Evolutionary conservation across 2,113 vertebrate genomes (phyloP), one percentile per base, ranked within the genome.

Genomic region (Capreolus pygargus): DNA sequence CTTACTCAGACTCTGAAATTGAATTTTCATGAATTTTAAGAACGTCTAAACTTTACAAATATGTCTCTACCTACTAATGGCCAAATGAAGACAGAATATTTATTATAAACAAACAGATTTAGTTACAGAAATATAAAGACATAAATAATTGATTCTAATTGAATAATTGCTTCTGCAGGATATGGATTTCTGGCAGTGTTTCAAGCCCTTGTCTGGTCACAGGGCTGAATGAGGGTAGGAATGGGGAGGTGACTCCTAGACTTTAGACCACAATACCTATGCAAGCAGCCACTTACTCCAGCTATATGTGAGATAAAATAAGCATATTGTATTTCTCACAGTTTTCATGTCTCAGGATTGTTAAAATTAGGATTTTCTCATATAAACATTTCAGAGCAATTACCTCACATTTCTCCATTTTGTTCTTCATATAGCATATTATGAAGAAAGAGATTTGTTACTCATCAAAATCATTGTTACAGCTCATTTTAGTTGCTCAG

Each of bases 11-110:
- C 47, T 43, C 25, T 55, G 58, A 97, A 91, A 83, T 89, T 67
- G 86, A 95, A 74, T 74, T 96, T 95, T 88, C 3, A 83, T 86
- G 25, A 96, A 67, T 67, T 57, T 88, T 83, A 79, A 94, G 27
- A 67, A 57, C 7, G 78, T 10, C 45, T 92, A 55, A 52, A 92
- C 84, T 78, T 85, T 95, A 45, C 3, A 85, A 96, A 76, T 30
- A 47, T 30, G 86, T 64, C 33, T 76, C 27, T 91, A 52, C 17
- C 36, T 96, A 60, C 36, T 82, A 76, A 55, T 84, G n/a, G 16
- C 15, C 6, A 88, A 85, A 67, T 39, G 50, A 97, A 60, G 43
- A 91, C 9, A 85, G 14, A 89, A 30, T 36, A 50, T 25, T 91
- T 86, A 16, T 89, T 86, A 82, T 82, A 83, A 92, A 64, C 19